phyloP scores from a whole-genome alignment of 2,797 vertebrate genomes.

The Platyrinchus mystaceus region DNA sequence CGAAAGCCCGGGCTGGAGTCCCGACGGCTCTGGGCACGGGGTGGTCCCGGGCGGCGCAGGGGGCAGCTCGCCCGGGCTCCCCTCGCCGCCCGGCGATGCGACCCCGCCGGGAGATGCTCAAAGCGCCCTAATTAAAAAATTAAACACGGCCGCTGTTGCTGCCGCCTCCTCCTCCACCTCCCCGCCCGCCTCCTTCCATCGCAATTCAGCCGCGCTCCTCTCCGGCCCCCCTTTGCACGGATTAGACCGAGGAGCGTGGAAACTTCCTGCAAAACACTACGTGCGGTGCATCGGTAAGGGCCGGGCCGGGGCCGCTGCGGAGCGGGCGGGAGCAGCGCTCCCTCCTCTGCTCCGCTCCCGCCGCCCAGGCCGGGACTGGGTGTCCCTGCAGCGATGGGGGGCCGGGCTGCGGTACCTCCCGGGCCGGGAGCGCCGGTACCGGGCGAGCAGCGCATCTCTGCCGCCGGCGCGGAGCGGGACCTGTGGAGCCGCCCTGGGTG shows the following conservation, averaged over 20 bases:
- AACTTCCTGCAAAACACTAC: constrained; percentile 64
- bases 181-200: constrained; percentile 11
- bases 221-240: neutral
- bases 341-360: neutral
- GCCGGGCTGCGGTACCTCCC: neutral
- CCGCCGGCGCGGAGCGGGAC: neutral
- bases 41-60: neutral
- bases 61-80: neutral
- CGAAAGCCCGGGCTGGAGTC: neutral
- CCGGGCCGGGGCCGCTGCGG: neutral
- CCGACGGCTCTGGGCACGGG: neutral
- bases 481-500: neutral
- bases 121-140: constrained; percentile 36
- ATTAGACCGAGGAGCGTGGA: constrained; percentile 40
- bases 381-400: neutral
- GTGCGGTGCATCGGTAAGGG: constrained; percentile 50
- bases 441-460: neutral
- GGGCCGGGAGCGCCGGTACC: neutral
- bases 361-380: neutral
- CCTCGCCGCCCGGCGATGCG: constrained; percentile 7
- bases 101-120: constrained; percentile 32
- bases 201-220: constrained; percentile 10
- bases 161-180: neutral
- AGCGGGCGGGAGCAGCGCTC: constrained; percentile 3
- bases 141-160: neutral